Evolutionary conservation across 2,113 vertebrate genomes (phyloP).

Genomic region (Psilopsiagon aurifrons): DNA sequence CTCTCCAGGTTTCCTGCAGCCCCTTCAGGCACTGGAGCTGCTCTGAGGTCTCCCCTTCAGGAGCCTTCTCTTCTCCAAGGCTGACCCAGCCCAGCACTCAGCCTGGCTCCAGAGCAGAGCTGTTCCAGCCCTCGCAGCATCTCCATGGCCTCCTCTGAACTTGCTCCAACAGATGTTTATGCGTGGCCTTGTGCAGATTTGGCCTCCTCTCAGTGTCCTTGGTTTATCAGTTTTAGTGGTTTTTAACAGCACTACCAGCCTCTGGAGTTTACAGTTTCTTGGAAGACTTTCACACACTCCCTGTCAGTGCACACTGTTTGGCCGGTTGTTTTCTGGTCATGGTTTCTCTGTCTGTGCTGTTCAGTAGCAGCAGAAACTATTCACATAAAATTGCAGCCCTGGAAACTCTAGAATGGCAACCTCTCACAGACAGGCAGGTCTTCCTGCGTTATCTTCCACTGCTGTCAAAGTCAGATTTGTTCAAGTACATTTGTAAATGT

Average conservation of each 20-base stretch:
- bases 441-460: fast-evolving
- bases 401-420: fast-evolving
- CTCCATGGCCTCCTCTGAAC: neutral
- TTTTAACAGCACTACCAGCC: neutral
- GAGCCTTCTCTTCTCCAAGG: too few species aligned
- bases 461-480: neutral
- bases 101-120: neutral
- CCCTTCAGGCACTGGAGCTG: too few species aligned
- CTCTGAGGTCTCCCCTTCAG: too few species aligned
- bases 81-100: neutral
- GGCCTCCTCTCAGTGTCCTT: fast-evolving
- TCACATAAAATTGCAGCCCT: neutral
- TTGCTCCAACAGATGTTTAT: neutral
- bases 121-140: neutral
- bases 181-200: neutral
- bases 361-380: neutral
- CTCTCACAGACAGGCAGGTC: neutral
- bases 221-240: neutral
- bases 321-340: neutral
- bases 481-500: fast-evolving
- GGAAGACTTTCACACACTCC: fast-evolving
- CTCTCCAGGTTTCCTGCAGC: too few species aligned
- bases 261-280: neutral
- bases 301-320: neutral
- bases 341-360: neutral